phyloP scores from a whole-genome alignment of 2,888 invertebrate genomes.

The Trypoxylon attenuatum region DNA sequence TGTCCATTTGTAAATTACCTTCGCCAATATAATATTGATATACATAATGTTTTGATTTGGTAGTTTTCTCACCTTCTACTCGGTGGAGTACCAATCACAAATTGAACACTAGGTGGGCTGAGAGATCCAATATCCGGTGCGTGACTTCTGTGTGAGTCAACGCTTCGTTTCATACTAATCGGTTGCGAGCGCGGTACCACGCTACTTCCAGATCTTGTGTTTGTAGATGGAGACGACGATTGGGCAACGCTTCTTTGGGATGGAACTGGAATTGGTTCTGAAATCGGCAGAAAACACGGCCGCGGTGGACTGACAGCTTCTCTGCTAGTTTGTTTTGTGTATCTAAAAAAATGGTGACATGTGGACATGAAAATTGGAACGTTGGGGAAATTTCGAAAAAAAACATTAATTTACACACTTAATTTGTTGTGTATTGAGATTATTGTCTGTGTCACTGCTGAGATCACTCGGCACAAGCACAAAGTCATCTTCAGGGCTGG shows the following conservation, averaged over 20 bases:
- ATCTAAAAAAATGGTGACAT: slow-evolving; percentile 63
- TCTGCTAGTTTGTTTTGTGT: slow-evolving; percentile 75
- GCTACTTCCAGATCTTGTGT: slow-evolving; percentile 67
- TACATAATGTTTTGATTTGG: neutral
- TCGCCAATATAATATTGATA: neutral
- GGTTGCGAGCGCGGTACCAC: slow-evolving; percentile 89
- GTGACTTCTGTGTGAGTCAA: slow-evolving; percentile 79
- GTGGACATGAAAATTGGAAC: no score
- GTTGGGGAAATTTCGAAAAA: neutral
- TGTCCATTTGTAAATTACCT: slow-evolving; percentile 13
- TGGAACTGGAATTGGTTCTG: slow-evolving; percentile 87
- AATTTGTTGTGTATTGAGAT: slow-evolving; percentile 63
- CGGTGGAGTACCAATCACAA: slow-evolving; percentile 91
- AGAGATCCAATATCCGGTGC: slow-evolving; percentile 91
- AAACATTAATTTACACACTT: slow-evolving; percentile 55
- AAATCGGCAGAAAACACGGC: slow-evolving; percentile 82
- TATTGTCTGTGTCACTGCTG: slow-evolving; percentile 73
- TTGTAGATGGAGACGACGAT: slow-evolving; percentile 55
- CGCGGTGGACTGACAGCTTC: slow-evolving; percentile 79
- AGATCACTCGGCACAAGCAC: slow-evolving; percentile 71
- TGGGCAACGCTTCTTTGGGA: slow-evolving; percentile 76
- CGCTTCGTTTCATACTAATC: slow-evolving; percentile 86
- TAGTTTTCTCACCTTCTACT: slow-evolving; percentile 74
- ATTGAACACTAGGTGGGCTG: slow-evolving; percentile 93
- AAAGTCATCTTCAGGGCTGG: slow-evolving; percentile 74